Conservation (phyloP, 2,888 invertebrate species). For the Thereva nobilitata region DNA sequence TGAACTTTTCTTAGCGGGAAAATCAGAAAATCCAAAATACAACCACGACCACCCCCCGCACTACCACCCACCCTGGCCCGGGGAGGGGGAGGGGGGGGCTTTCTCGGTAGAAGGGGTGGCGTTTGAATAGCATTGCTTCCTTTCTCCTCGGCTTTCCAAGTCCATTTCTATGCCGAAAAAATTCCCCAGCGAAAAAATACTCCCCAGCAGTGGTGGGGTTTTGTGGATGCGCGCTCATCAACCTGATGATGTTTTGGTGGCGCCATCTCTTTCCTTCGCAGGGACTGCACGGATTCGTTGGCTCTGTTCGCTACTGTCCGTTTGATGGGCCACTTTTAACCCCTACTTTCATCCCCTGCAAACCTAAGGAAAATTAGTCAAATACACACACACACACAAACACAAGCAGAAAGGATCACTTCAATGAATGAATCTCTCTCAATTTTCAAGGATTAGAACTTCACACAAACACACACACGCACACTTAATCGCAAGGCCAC, state of each 20-base stretch:
- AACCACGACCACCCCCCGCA: not conserved
- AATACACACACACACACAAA: not conserved
- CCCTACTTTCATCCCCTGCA: not conserved
- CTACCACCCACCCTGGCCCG: not conserved
- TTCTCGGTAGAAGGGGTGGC: not conserved
- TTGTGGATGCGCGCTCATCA: slow-evolving; percentile 26
- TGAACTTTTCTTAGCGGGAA: slow-evolving; percentile 34
- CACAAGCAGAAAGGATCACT: not conserved
- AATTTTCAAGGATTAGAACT: too few relatives aligned
- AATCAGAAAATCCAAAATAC: slow-evolving; percentile 19
- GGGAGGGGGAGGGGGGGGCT: not conserved
- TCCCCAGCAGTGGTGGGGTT: slow-evolving; percentile 9
- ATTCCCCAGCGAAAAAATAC: not conserved
- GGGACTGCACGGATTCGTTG: too few relatives aligned
- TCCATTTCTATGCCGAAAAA: slow-evolving; percentile 15
- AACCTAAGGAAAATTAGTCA: not conserved
- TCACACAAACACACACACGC: too few relatives aligned
- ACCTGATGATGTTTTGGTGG: slow-evolving; percentile 29
- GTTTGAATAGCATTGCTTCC: not conserved
- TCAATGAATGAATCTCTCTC: too few relatives aligned
- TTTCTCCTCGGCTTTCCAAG: not conserved
- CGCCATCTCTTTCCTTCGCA: too few relatives aligned
- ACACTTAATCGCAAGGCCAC: too few relatives aligned
- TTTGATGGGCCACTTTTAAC: too few relatives aligned
- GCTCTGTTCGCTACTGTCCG: too few relatives aligned